Conservation (phyloP, 2,113 vertebrate species). For the Platysternon megacephalum region DNA sequence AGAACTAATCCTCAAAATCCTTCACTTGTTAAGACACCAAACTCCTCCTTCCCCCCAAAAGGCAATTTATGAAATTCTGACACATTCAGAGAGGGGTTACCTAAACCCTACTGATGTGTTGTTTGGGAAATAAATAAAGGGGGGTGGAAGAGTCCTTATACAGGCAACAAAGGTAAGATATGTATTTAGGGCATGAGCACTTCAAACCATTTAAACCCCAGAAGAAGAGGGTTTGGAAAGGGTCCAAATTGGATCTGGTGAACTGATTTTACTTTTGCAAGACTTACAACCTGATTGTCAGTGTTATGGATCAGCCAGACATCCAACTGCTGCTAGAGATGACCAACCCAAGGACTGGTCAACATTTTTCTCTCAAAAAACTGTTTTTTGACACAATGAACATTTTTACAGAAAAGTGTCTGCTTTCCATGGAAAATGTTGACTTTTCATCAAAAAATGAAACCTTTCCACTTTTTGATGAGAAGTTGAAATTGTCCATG, state of each 20-base stretch:
- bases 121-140: neutral
- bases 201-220: neutral
- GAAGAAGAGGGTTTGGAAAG: neutral
- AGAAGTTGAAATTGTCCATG: neutral
- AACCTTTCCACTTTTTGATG: neutral
- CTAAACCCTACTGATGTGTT: neutral
- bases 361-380: neutral
- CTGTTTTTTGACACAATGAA: neutral
- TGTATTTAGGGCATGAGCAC: neutral
- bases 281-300: neutral
- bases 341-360: neutral
- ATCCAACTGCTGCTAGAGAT: neutral
- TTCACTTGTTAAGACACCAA: neutral
- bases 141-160: neutral
- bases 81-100: neutral
- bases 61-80: neutral
- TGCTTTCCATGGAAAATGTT: neutral
- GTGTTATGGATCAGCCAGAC: neutral
- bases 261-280: neutral
- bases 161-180: neutral
- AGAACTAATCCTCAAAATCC: constrained; percentile 21
- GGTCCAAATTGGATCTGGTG: neutral
- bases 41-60: neutral
- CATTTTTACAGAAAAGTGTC: neutral
- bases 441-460: neutral